These are phyloP conservation scores for Lordiphosa fenestrarum DNA, from an alignment of 2,888 invertebrate species.

Conservation along the genomic window DNA sequence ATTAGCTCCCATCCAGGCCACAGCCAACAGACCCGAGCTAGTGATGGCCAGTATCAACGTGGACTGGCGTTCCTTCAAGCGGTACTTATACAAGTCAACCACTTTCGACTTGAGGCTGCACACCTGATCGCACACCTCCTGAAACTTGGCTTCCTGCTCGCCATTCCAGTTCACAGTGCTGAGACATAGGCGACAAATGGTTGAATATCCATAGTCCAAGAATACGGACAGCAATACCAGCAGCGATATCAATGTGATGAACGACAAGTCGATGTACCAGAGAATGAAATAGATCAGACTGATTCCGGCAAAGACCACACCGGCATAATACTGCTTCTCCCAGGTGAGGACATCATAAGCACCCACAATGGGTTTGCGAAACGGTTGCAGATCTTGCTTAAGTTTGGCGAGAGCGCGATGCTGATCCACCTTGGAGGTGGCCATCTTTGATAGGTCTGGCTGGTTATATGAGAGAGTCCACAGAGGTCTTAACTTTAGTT, in stretches of 20 bases:
- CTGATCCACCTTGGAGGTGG: constrained; percentile 77
- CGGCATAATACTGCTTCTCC: constrained; percentile 93
- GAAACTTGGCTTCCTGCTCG: constrained; percentile 89
- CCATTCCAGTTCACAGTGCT: constrained; percentile 88
- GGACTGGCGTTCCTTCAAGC: constrained; percentile 82
- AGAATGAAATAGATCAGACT: constrained; percentile 84
- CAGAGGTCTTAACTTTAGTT: too few species aligned
- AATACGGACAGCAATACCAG: constrained; percentile 86
- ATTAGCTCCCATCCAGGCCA: constrained; percentile 91
- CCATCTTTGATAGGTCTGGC: too few species aligned
- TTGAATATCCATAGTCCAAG: constrained; percentile 90
- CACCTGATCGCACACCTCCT: constrained; percentile 84
- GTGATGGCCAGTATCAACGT: constrained; percentile 82
- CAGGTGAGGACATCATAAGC: constrained; percentile 87
- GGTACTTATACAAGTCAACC: constrained; percentile 76
- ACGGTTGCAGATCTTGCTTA: constrained; percentile 87
- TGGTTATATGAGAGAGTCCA: too few species aligned
- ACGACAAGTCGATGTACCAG: constrained; percentile 91
- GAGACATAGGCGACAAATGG: constrained; percentile 85
- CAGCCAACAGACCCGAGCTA: constrained; percentile 83
- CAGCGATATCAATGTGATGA: constrained; percentile 85
- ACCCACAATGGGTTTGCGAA: constrained; percentile 87
- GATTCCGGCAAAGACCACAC: constrained; percentile 85
- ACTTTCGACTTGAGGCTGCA: constrained; percentile 79
- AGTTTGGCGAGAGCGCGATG: constrained; percentile 87